Conservation (phyloP, 2,113 vertebrate species). For the Nothocercus julius region DNA sequence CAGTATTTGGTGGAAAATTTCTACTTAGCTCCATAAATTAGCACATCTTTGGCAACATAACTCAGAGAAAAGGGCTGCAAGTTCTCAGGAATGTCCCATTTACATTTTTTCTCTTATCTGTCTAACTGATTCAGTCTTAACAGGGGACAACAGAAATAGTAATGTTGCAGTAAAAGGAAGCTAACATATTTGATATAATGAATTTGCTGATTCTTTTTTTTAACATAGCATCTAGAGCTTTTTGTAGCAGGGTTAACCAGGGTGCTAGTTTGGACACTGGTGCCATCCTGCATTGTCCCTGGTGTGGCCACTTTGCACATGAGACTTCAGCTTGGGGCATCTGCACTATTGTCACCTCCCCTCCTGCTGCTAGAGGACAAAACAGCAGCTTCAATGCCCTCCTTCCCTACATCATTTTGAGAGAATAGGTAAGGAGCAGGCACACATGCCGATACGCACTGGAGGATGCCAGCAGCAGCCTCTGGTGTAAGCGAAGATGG, state of each 20-base stretch:
- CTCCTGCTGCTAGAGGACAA: neutral
- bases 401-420: neutral
- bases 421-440: neutral
- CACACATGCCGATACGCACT: rapidly evolving
- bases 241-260: neutral
- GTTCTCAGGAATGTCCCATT: neutral
- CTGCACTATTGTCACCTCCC: neutral
- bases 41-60: neutral
- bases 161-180: neutral
- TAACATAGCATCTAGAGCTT: neutral
- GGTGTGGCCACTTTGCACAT: neutral
- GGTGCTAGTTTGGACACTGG: neutral
- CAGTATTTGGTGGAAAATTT: neutral
- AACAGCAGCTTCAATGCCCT: neutral
- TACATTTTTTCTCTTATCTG: neutral
- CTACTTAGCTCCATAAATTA: neutral
- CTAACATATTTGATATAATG: neutral
- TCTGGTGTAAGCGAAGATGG: neutral
- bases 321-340: neutral
- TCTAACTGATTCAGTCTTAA: neutral
- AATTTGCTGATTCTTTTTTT: neutral
- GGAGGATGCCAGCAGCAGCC: neutral
- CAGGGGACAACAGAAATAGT: neutral
- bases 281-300: neutral
- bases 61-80: neutral